Evolutionary conservation across 2,113 vertebrate genomes (phyloP).

Genomic region (Odontesthes bonariensis): DNA sequence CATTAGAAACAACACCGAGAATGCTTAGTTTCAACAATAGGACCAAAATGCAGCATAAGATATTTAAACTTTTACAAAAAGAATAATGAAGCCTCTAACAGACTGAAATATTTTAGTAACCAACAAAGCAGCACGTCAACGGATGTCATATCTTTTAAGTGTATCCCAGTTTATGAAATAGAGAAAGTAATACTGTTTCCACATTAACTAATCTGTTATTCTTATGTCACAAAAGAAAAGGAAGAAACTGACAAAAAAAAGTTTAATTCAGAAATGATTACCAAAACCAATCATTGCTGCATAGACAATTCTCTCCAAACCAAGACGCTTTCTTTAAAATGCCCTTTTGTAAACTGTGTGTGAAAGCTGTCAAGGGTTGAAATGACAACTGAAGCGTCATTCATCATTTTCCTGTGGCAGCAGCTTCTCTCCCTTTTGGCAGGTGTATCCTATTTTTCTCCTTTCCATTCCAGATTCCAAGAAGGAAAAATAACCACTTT

Average conservation of each 20-base stretch:
- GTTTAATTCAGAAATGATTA: background rate
- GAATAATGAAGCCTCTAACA: background rate
- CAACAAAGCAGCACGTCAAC: background rate
- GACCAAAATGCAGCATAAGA: slow-evolving; percentile 1
- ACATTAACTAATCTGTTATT: background rate
- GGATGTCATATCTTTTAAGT: background rate
- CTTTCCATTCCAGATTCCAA: background rate
- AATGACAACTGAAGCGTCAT: slow-evolving; percentile 39
- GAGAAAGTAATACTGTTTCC: slow-evolving; percentile 5
- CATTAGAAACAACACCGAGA: background rate
- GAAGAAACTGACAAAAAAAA: slow-evolving; percentile 6
- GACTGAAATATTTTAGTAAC: too few species aligned
- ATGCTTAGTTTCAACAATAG: background rate
- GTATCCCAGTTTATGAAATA: slow-evolving; percentile 9
- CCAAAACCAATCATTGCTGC: slow-evolving; percentile 15
- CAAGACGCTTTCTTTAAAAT: slow-evolving; percentile 7
- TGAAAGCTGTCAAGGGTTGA: slow-evolving; percentile 39
- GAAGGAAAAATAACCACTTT: slow-evolving; percentile 3
- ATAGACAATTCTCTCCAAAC: slow-evolving; percentile 1
- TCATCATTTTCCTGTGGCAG: slow-evolving; percentile 37
- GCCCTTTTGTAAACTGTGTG: slow-evolving; percentile 31
- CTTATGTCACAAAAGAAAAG: slow-evolving; percentile 9
- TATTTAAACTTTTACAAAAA: background rate
- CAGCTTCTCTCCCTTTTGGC: slow-evolving; percentile 40
- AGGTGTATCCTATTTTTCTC: slow-evolving; percentile 18